These are phyloP conservation scores for Meteorus sp. DNA, from an alignment of 1,140 invertebrate genomes.

Conservation along the genomic window DNA sequence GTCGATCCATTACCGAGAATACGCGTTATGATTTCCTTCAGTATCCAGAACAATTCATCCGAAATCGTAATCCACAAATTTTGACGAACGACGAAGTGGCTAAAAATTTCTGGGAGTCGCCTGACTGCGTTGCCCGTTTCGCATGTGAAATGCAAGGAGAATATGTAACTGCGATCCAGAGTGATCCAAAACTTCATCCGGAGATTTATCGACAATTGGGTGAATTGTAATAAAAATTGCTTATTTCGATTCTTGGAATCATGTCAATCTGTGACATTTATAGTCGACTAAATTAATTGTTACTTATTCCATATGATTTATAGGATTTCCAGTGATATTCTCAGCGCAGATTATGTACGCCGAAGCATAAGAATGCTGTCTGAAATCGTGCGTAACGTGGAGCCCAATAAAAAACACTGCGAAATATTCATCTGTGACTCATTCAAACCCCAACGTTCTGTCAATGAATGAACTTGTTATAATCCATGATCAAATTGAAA, in stretches of 20 bases:
- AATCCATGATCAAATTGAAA: not conserved
- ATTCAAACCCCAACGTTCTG: conserved; percentile 1
- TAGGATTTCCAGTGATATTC: conserved; percentile 47
- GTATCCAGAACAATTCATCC: conserved; percentile 19
- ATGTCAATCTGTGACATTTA: no score
- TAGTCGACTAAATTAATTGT: no score
- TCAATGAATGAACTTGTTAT: no score
- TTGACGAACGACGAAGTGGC: conserved; percentile 12
- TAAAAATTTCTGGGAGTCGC: conserved; percentile 39
- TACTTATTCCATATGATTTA: conserved; percentile 30
- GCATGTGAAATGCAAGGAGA: conserved; percentile 52
- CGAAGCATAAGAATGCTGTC: not conserved
- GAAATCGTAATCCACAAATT: conserved; percentile 8
- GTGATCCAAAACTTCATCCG: conserved; percentile 37
- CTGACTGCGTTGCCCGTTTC: conserved; percentile 49
- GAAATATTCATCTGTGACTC: conserved; percentile 12
- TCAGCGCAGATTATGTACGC: conserved; percentile 33
- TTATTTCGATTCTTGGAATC: conserved; percentile 16
- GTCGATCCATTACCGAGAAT: conserved; percentile 35
- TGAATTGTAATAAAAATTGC: no score
- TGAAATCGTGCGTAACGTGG: conserved; percentile 4
- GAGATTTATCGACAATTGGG: conserved; percentile 52
- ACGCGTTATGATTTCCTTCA: not conserved
- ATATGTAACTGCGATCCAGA: conserved; percentile 42
- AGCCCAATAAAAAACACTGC: not conserved